These are phyloP conservation scores for Erebia palarica DNA, from an alignment of 2,888 invertebrate genomes.

Conservation along the genomic window DNA sequence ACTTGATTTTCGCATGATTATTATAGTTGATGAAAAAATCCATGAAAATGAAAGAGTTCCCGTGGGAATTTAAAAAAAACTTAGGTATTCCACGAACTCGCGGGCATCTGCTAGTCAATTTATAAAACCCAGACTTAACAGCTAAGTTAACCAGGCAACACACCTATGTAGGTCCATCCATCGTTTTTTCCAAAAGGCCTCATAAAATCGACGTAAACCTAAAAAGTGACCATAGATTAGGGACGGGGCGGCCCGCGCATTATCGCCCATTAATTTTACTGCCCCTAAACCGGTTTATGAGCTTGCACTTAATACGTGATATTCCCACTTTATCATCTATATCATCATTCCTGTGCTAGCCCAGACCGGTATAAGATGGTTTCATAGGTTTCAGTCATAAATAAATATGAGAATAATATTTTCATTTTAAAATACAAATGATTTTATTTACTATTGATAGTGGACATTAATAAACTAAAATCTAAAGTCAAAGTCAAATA, in stretches of 20 bases:
- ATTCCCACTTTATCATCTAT: constrained; percentile 18
- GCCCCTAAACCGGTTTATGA: constrained; percentile 44
- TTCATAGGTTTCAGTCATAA: background rate
- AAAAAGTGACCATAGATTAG: constrained; percentile 46
- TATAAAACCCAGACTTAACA: too few species aligned
- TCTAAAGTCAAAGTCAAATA: too few species aligned
- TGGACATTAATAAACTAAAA: too few species aligned
- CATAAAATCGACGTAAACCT: constrained; percentile 47
- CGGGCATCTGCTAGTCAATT: too few species aligned
- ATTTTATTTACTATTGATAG: too few species aligned
- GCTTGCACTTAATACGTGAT: constrained; percentile 37
- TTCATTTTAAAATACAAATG: too few species aligned
- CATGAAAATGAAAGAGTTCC: too few species aligned
- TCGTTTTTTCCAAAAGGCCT: constrained; percentile 34
- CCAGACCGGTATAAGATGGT: background rate
- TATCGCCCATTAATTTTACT: constrained; percentile 49
- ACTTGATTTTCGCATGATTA: too few species aligned
- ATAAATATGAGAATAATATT: too few species aligned
- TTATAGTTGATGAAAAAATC: too few species aligned
- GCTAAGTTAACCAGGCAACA: background rate
- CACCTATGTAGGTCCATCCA: background rate
- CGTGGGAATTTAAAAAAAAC: too few species aligned
- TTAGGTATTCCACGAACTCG: too few species aligned
- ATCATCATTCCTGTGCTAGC: background rate
- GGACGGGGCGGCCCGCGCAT: constrained; percentile 40